A percentile compares a stretch with the other conserved stretches of the same genome.
phyloP scores from a whole-genome alignment of 1,140 invertebrate genomes.

The Ips nitidus region DNA sequence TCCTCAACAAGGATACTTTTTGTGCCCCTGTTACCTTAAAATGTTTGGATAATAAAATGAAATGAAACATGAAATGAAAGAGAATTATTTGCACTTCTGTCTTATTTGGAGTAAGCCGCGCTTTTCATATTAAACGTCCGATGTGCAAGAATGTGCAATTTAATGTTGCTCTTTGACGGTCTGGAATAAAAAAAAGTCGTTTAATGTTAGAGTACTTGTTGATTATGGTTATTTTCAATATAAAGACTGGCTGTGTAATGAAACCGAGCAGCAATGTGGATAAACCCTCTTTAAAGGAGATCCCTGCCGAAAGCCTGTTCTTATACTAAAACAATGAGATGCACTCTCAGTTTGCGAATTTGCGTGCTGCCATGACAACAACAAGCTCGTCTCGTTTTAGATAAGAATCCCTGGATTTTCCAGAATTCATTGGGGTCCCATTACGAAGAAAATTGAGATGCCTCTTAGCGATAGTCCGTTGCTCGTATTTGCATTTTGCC shows the following conservation, averaged over 20 bases:
- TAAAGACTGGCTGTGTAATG: background rate
- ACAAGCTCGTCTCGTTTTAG: background rate
- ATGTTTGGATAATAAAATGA: slow-evolving; percentile 2
- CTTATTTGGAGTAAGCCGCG: no score
- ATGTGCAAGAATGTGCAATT: no score
- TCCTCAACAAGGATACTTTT: slow-evolving; percentile 8
- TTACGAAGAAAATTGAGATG: background rate
- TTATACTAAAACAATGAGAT: slow-evolving; percentile 1
- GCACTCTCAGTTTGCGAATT: slow-evolving; percentile 5
- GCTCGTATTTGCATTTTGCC: background rate
- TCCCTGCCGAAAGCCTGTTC: background rate
- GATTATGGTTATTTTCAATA: no score
- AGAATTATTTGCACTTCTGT: background rate
- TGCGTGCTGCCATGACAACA: slow-evolving; percentile 3
- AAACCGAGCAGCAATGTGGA: background rate
- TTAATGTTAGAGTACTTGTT: no score
- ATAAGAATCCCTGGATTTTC: background rate
- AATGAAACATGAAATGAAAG: slow-evolving; percentile 1
- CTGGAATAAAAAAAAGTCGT: no score
- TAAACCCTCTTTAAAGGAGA: background rate
- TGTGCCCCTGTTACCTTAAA: slow-evolving; percentile 1
- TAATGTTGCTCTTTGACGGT: no score
- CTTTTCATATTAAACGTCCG: no score
- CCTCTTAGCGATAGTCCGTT: background rate
- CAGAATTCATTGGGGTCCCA: slow-evolving; percentile 1